Base-by-base conservation (phyloP, 2,888 invertebrate genomes). In the Phortica okadai region DNA sequence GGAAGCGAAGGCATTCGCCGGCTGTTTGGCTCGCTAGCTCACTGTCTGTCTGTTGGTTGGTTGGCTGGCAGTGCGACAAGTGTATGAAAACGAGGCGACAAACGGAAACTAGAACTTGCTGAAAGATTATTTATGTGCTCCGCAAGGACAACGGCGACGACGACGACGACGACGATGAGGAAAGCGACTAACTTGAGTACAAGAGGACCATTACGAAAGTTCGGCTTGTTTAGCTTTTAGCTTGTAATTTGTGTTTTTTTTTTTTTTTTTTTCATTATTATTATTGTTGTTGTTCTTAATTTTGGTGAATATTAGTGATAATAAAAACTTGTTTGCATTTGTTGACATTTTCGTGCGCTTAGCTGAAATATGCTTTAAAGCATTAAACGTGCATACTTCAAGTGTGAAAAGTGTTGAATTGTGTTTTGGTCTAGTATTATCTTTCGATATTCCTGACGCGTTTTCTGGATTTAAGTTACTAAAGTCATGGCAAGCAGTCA, bases 31-130 rank as follows among this genome's bases (percentile, higher is more conserved):
- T 50, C 45, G 62, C 69, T 75, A 33, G 56, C 4, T 50, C 56
- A 73, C 7, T 16, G 56, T 33, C 33, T 58, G n/a, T 11, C 21
- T n/a, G 33, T 33, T 14, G 14, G 50, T 6, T 50, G 50, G 10
- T 11, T 70, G 41, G 45, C 25, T 50, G 59, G 62, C 69, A 66
- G 54, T n/a, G 1, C 7, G 72, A 67, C 58, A 58, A 54, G 58
- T 41, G 64, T 64, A 69, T 78, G 73, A 74, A 79, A 80, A 74
- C 67, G 81, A 85, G 82, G 80, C 78, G 83, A 84, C 82, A 82
- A 62, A 25, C 73, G 42, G 54, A 64, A 64, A 62, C 42, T 58
- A 11, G 6, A 69, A 75, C 74, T 75, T 69, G 74, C 69, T 72
- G 41, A 6, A 75, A 69, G 74, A 75, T 75, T 75, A 75, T 75